These are phyloP conservation scores for Merluccius polli DNA, from an alignment of 2,797 vertebrate species.

Conservation along the genomic window DNA sequence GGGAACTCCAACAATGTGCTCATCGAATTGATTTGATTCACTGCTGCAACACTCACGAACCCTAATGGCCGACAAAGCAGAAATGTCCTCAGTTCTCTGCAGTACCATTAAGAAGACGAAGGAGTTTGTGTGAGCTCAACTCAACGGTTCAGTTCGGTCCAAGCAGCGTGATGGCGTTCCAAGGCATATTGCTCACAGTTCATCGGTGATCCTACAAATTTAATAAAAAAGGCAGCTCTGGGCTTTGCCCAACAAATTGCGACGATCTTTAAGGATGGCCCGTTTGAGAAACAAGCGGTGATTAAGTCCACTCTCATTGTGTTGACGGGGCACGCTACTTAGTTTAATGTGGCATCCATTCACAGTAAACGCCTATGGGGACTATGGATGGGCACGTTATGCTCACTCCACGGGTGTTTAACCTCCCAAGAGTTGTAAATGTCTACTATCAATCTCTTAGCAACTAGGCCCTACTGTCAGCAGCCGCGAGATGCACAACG, in stretches of 20 bases:
- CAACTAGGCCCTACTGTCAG: constrained; percentile 44
- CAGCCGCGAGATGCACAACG: constrained; percentile 27
- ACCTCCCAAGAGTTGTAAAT: constrained; percentile 34
- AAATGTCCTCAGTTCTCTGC: not conserved
- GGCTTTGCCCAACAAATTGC: not conserved
- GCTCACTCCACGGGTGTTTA: constrained; percentile 25
- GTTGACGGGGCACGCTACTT: not conserved
- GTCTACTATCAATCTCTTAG: constrained; percentile 10
- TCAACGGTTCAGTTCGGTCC: not conserved
- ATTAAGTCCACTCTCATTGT: not conserved
- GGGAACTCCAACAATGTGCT: not conserved
- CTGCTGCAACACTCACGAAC: not conserved
- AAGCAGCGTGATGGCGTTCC: not conserved
- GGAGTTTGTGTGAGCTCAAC: not conserved
- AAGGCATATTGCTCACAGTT: not conserved
- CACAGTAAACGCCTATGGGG: not conserved
- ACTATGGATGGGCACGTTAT: constrained; percentile 17
- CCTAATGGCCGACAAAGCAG: not conserved
- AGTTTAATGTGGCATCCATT: not conserved
- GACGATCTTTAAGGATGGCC: not conserved
- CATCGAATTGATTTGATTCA: not conserved
- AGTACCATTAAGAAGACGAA: not conserved
- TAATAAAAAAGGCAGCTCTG: not conserved
- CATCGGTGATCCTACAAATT: not conserved
- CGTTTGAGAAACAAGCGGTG: not conserved